Evolutionary conservation across 1,140 invertebrate genomes (phyloP).

Genomic region (Lepidotrigona ventralis): DNA sequence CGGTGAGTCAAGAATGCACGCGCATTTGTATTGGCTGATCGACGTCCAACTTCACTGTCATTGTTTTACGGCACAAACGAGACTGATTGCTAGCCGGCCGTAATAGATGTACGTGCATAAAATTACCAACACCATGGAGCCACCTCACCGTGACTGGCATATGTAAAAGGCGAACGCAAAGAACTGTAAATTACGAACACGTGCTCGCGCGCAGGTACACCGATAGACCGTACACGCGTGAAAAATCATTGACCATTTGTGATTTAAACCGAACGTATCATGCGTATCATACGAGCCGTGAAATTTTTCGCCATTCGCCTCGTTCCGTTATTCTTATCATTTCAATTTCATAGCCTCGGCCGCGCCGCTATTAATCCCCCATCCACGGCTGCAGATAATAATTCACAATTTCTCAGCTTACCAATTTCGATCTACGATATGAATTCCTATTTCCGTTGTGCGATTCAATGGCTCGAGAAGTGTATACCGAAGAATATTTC

Average conservation of each 20-base stretch:
- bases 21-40: conserved; percentile 7
- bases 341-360: background rate
- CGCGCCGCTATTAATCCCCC: background rate
- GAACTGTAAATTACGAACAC: conserved; percentile 27
- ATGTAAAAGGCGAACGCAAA: conserved; percentile 3
- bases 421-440: background rate
- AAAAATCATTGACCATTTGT: conserved; percentile 4
- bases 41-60: conserved; percentile 7
- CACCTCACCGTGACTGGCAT: conserved; percentile 11
- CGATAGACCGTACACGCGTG: background rate
- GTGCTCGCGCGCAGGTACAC: background rate
- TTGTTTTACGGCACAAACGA: conserved; percentile 48
- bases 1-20: background rate
- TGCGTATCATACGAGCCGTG: background rate
- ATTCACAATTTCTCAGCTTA: background rate
- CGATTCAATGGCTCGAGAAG: background rate
- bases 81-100: conserved; percentile 57
- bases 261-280: background rate
- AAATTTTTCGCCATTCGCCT: conserved; percentile 6
- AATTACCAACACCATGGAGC: conserved; percentile 30
- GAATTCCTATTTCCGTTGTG: background rate
- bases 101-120: conserved; percentile 55
- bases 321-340: conserved; percentile 10
- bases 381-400: background rate
- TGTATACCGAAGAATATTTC: too few relatives aligned